These are phyloP conservation scores for Brachionus manjavacas DNA, from an alignment of 1,140 invertebrate species.

Conservation along the genomic window DNA sequence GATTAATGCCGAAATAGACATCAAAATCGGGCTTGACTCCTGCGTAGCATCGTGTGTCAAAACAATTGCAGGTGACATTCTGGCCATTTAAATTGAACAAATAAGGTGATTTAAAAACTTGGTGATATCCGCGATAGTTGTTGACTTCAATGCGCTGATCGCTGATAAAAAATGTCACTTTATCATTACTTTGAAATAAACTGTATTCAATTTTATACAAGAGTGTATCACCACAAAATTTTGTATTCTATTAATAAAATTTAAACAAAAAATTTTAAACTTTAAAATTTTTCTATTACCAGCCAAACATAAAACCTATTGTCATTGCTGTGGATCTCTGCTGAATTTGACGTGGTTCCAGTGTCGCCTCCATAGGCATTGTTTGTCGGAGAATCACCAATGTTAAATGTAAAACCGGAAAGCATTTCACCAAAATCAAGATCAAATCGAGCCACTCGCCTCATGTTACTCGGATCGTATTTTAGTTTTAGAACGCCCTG, in stretches of 20 bases:
- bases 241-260: constrained; percentile 23
- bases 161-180: constrained; percentile 16
- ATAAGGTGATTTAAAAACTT: constrained; percentile 10
- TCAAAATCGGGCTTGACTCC: constrained; percentile 18
- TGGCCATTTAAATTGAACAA: constrained; percentile 33
- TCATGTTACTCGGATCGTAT: neutral
- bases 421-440: constrained; percentile 6
- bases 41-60: constrained; percentile 36
- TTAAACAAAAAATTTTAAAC: neutral
- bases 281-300: neutral
- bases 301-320: constrained; percentile 40
- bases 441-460: constrained; percentile 33
- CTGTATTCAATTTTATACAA: constrained; percentile 41
- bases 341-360: constrained; percentile 40
- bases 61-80: constrained; percentile 42
- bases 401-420: constrained; percentile 40
- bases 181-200: constrained; percentile 11
- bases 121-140: constrained; percentile 23
- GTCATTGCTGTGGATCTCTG: constrained; percentile 38
- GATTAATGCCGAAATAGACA: constrained; percentile 39
- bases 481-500: constrained; percentile 34
- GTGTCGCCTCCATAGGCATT: constrained; percentile 41
- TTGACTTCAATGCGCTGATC: constrained; percentile 33
- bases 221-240: constrained; percentile 40
- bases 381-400: constrained; percentile 41